Evolutionary conservation across 2,113 vertebrate species (phyloP), one percentile per base, ranked within the genome.

Genomic region (Xyrauchen texanus): DNA sequence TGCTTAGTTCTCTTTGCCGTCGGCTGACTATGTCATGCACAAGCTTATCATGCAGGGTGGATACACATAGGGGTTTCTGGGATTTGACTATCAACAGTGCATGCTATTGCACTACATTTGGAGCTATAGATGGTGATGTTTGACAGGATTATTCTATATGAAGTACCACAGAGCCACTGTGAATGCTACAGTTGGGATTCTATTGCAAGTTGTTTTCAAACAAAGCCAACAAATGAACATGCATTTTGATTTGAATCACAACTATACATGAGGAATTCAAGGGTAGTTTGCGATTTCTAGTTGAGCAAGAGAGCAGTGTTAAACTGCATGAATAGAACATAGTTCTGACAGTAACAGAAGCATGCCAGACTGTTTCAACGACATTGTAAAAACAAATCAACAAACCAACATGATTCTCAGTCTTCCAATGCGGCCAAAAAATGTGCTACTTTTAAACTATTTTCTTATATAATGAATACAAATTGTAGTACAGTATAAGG

Each of bases 131-230:
- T 65, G 68, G 60, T 34, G 77, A 55, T 3, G 34, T 44, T 53
- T 76, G 61, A 62, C 65, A 61, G 75, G 53, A 77, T 77, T 83
- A 77, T 80, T 76, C 77, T 45, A 66, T 76, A 72, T 15, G 51
- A 60, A 72, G 73, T 63, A 68, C 70, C 49, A 79, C 49, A 64
- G 81, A 58, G 65, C 21, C n/a, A 44, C 68, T 34, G 15, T 67
- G 78, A 76, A 60, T 58, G n/a, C 71, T 51, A 58, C 65, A 10
- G 70, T 68, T 21, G 42, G 21, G 55, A n/a, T 58, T 49, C 6
- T 49, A 8, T 49, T 6, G 47, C 47, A 57, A 11, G 12, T 13
- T 2, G 0, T 5, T 15, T 12, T 6, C 4, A 58, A 3, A 15
- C 15, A n/a, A 7, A 15, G 55, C 6, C 13, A 58, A 51, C 67